Evolutionary conservation across 2,797 vertebrate species (phyloP).

Genomic region (Sarcophilus harrisii): DNA sequence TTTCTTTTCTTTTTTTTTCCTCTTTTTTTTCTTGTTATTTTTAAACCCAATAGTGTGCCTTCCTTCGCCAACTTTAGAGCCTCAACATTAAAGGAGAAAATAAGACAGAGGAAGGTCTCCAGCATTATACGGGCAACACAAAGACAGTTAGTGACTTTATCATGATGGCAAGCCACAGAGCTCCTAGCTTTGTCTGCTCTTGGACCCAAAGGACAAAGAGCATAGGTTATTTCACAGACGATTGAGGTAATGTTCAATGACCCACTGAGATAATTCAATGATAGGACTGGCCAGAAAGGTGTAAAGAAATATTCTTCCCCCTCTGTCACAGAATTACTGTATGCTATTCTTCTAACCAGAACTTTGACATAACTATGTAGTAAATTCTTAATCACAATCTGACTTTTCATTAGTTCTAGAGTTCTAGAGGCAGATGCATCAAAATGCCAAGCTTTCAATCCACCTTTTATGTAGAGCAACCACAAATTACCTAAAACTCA

Average conservation of each 20-base stretch:
- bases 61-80: not conserved
- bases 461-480: not conserved
- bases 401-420: not conserved
- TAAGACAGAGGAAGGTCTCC: not conserved
- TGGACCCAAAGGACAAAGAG: not conserved
- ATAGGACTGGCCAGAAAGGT: not conserved
- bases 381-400: not conserved
- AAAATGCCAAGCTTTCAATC: not conserved
- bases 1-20: not conserved
- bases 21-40: not conserved
- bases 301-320: not conserved
- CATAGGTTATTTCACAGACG: not conserved
- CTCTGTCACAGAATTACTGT: not conserved
- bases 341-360: not conserved
- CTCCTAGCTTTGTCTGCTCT: not conserved
- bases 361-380: not conserved
- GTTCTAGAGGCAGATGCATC: not conserved
- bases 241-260: not conserved
- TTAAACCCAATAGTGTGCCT: not conserved
- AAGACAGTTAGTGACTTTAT: conserved; percentile 25
- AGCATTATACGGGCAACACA: conserved; percentile 1
- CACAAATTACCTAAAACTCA: not conserved
- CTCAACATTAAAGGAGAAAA: not conserved
- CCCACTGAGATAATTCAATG: not conserved
- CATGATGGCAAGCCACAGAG: not conserved